phyloP scores from a whole-genome alignment of 1,140 invertebrate species.

The Anoplolepis gracilipes region DNA sequence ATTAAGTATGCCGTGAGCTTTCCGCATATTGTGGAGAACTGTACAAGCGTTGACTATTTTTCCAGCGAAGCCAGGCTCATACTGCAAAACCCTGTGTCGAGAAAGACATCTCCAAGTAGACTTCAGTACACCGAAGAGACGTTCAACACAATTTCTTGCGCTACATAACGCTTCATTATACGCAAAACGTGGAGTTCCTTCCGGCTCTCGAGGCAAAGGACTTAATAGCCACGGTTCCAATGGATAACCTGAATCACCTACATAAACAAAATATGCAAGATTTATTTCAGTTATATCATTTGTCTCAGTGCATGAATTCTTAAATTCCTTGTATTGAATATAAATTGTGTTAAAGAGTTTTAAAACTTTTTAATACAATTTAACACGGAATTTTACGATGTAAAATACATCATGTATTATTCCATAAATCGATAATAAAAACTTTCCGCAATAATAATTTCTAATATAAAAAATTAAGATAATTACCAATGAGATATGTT shows the following conservation, averaged over 20 bases:
- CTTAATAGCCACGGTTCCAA: background rate
- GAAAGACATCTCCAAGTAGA: slow-evolving; percentile 7
- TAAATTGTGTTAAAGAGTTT: background rate
- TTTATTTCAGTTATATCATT: too few species aligned
- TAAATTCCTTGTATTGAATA: too few species aligned
- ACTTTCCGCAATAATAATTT: too few species aligned
- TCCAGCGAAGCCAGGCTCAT: background rate
- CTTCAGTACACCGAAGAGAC: background rate
- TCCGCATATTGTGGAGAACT: slow-evolving; percentile 1
- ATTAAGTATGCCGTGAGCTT: background rate
- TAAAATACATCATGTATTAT: too few species aligned
- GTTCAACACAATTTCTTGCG: slow-evolving; percentile 8
- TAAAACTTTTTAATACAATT: too few species aligned
- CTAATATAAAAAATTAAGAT: too few species aligned
- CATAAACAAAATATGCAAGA: background rate
- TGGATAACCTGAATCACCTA: slow-evolving; percentile 19
- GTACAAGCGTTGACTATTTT: slow-evolving; percentile 2
- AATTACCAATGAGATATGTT: background rate
- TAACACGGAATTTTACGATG: too few species aligned
- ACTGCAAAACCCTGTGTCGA: background rate
- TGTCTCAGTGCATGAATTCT: too few species aligned
- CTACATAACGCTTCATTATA: slow-evolving; percentile 9
- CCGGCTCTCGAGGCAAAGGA: background rate
- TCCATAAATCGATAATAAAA: too few species aligned
- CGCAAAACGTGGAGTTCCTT: background rate